phyloP scores from a whole-genome alignment of 2,113 vertebrate genomes.

The Helogale parvula region DNA sequence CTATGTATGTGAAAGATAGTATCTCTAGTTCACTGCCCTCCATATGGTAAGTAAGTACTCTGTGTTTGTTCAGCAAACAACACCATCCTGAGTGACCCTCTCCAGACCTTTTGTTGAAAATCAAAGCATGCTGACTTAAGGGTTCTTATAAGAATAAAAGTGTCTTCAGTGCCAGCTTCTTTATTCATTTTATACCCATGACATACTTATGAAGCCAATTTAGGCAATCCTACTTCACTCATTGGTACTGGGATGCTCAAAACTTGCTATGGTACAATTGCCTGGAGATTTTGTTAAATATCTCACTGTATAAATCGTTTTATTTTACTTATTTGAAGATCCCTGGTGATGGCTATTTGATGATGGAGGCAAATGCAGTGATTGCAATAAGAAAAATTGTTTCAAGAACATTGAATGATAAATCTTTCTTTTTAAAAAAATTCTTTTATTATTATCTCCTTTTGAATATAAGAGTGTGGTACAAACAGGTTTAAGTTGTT shows the following conservation, averaged over 20 bases:
- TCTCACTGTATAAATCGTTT: not conserved
- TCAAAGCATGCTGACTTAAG: not conserved
- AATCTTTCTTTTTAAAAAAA: not conserved
- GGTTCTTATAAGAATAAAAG: constrained; percentile 15
- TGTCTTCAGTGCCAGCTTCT: not conserved
- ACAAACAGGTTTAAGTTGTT: not conserved
- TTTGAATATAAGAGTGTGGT: not conserved
- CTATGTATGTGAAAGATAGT: not conserved
- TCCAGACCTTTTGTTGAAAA: constrained; percentile 23
- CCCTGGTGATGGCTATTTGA: not conserved
- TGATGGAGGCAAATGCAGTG: not conserved
- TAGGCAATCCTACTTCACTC: not conserved
- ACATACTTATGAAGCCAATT: not conserved
- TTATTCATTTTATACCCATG: constrained; percentile 24
- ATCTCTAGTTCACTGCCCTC: not conserved
- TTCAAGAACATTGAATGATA: constrained; percentile 44
- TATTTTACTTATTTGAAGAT: constrained; percentile 23
- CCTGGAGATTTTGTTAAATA: constrained; percentile 37
- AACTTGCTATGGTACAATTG: constrained; percentile 27
- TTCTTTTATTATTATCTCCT: not conserved
- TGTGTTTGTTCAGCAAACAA: not conserved
- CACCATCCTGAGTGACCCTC: not conserved
- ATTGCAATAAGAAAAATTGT: constrained; percentile 44
- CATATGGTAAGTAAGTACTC: not conserved
- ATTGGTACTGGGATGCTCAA: not conserved